phyloP scores from a whole-genome alignment of 2,888 invertebrate genomes.

The Gasteruption jaculator region DNA sequence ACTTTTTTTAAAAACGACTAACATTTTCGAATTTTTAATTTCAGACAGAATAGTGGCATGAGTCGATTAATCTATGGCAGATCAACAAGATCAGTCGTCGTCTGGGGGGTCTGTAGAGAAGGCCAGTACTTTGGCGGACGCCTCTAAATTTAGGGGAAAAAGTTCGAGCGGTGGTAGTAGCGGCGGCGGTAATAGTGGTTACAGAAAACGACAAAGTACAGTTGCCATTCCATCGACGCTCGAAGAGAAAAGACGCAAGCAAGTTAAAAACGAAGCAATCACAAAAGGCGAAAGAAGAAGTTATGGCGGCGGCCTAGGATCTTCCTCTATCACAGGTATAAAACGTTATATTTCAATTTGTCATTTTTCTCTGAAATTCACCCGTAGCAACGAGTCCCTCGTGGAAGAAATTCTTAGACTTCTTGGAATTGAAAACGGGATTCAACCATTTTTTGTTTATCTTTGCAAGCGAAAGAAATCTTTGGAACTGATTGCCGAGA shows the following conservation, averaged over 20 bases:
- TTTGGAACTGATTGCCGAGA: too few species aligned
- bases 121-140: slow-evolving; percentile 51
- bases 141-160: slow-evolving; percentile 49
- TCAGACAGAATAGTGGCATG: slow-evolving; percentile 53
- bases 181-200: slow-evolving; percentile 34
- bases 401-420: too few species aligned
- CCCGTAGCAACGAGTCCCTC: too few species aligned
- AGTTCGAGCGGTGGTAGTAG: slow-evolving; percentile 34
- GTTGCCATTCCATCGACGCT: slow-evolving; percentile 36
- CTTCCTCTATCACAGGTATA: slow-evolving; percentile 20
- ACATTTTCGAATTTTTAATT: too few species aligned
- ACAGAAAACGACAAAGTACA: slow-evolving; percentile 47
- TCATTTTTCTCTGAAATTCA: too few species aligned
- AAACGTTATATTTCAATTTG: not conserved
- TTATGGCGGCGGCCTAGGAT: slow-evolving; percentile 47
- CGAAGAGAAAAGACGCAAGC: slow-evolving; percentile 46
- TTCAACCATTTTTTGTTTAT: too few species aligned
- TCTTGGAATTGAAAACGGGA: too few species aligned
- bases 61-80: slow-evolving; percentile 54
- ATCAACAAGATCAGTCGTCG: slow-evolving; percentile 53
- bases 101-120: slow-evolving; percentile 53
- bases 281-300: slow-evolving; percentile 41
- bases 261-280: slow-evolving; percentile 39
- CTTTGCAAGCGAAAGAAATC: too few species aligned
- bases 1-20: too few species aligned